Evolutionary conservation across 2,113 vertebrate genomes (phyloP), one percentile per base, ranked within the genome.

Genomic region (Crotalus viridis): DNA sequence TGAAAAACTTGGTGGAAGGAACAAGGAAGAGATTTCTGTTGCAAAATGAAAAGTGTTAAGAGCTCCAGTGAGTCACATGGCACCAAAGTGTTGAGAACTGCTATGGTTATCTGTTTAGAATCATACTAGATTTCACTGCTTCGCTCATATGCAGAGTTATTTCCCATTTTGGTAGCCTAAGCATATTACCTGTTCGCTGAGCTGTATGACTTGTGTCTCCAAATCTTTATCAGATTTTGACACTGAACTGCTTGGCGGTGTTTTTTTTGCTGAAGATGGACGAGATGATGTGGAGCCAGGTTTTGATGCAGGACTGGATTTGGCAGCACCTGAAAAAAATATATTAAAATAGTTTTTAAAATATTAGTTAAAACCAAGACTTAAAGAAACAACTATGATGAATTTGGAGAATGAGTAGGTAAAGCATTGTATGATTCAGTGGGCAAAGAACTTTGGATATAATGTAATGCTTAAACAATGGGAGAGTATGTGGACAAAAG

Each of bases 211-310:
- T 98, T 99, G 99, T 92, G 98, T 98, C 98, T 99, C 99, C 98
- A 99, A 98, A 96, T 99, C 99, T 97, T 99, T 99, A 98, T 99
- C 99, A 94, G 98, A 99, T 97, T 98, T 99, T 94, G 98, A 99
- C 93, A 98, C 97, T 1, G 98, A 94, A 94, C 96, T 95, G 90
- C 97, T 94, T 43, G 98, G 97, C 2, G 98, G 98, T 95, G 98
- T 97, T 98, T 98, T 99, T 98, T 99, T 99, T 97, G 99, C 99
- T 92, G 99, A 99, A 2, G 99, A 99, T 90, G 99, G 99, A 96
- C 99, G 98, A 95, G 99, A 99, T 90, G 99, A 98, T 92, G 99
- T 99, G 94, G 99, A 98, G 94, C 98, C 98, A 90, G 99, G 98
- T 97, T 99, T 99, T 94, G 99, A 98, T 93, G 98, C 98, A 46